Conservation (phyloP, 1,140 invertebrate species). For the Lordiphosa mommai region DNA sequence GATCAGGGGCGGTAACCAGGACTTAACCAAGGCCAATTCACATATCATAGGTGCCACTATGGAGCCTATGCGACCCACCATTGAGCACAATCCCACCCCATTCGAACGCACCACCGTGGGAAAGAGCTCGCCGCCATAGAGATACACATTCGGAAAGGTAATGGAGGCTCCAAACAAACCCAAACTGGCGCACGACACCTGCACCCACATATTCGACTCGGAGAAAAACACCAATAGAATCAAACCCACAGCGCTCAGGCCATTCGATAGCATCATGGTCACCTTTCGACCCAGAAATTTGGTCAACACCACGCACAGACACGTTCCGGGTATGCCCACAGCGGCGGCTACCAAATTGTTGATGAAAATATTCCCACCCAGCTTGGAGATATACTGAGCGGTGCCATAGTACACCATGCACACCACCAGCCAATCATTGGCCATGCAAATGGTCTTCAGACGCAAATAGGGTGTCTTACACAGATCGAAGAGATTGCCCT, state of each 20-base stretch:
- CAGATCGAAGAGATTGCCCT: conserved; percentile 84
- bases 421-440: conserved; percentile 87
- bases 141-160: conserved; percentile 82
- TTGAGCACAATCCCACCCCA: conserved; percentile 82
- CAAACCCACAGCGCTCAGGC: conserved; percentile 83
- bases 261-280: conserved; percentile 84
- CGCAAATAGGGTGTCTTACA: conserved; percentile 87
- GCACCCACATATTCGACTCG: background rate
- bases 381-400: conserved; percentile 87
- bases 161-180: conserved; percentile 80
- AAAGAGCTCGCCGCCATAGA: conserved; percentile 83
- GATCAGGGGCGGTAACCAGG: conserved; percentile 84
- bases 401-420: conserved; percentile 88
- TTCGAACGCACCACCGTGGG: conserved; percentile 83
- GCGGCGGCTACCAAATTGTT: conserved; percentile 86
- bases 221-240: conserved; percentile 83
- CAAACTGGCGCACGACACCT: conserved; percentile 40
- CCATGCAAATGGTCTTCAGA: conserved; percentile 86
- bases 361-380: conserved; percentile 86
- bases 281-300: conserved; percentile 84
- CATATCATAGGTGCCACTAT: conserved; percentile 82
- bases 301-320: conserved; percentile 84
- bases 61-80: conserved; percentile 82
- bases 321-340: conserved; percentile 86
- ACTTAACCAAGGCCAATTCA: conserved; percentile 72